These are phyloP conservation scores for Oegoconia quadripuncta DNA, from an alignment of 2,888 invertebrate genomes.

Conservation along the genomic window DNA sequence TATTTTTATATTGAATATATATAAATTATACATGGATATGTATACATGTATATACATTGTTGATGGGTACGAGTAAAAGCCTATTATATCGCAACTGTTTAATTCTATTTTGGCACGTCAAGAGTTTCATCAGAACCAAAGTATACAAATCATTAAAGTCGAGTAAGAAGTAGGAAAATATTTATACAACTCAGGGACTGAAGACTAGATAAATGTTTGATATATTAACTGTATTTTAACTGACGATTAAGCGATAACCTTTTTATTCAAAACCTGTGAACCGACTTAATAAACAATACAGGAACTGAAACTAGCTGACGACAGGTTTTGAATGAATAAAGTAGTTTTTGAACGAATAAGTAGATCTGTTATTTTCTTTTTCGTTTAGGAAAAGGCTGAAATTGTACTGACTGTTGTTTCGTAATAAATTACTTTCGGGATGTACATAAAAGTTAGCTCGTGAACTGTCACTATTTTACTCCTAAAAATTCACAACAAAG, in stretches of 20 bases:
- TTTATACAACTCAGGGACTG: conserved; percentile 79
- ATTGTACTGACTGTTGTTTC: conserved; percentile 49
- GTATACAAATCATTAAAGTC: conserved; percentile 79
- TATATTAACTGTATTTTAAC: conserved; percentile 77
- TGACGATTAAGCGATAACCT: conserved; percentile 68
- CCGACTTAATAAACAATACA: conserved; percentile 61
- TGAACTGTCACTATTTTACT: conserved; percentile 30
- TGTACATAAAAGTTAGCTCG: conserved; percentile 52
- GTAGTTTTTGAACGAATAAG: conserved; percentile 59
- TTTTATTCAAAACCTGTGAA: conserved; percentile 76
- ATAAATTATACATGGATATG: conserved; percentile 79
- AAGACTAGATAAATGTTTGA: conserved; percentile 79
- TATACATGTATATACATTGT: conserved; percentile 79
- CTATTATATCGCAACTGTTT: conserved; percentile 78
- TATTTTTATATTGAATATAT: conserved; percentile 79
- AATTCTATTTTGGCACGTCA: conserved; percentile 78
- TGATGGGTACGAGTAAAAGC: conserved; percentile 76
- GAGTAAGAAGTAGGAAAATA: conserved; percentile 78
- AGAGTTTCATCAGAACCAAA: conserved; percentile 78
- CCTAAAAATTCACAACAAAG: conserved; percentile 25
- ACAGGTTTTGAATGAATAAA: conserved; percentile 74
- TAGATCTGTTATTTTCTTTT: conserved; percentile 53
- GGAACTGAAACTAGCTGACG: conserved; percentile 67
- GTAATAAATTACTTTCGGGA: conserved; percentile 47
- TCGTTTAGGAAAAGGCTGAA: conserved; percentile 53